Evolutionary conservation across 2,113 vertebrate genomes (phyloP), one percentile per base, ranked within the genome.

Genomic region (Oophaga pumilio): DNA sequence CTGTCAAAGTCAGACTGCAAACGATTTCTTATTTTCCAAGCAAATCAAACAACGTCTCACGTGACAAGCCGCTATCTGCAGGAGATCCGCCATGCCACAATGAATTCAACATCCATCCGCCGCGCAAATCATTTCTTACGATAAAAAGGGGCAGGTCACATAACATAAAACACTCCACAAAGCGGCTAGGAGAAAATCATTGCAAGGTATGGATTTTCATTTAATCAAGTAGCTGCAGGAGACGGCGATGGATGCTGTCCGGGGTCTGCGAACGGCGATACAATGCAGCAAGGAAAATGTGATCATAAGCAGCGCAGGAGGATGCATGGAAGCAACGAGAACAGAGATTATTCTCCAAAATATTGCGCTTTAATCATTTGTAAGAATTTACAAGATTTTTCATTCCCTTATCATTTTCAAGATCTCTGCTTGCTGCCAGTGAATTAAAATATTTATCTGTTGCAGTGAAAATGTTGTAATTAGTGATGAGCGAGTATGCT

Each of bases 141-240:
- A 56, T 73, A 59, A 84, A n/a, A 74, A 52, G 68, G 53, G 68
- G 68, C 66, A 18, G 82, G 22, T 84, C 82, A 33, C 82, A 68
- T 84, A 71, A 57, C 82, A 84, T 71, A 84, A 56, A 84, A 84
- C 68, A 57, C 52, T 59, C 82, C 62, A 13, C 66, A 84, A 84
- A 84, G 68, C 68, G 24, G 18, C 57, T 73, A 22, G 52, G 52
- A 74, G 82, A 74, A 84, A 84, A 73, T 73, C 50, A 84, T 84
- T 84, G 82, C 52, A 3, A 52, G 14, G 66, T 84, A 84, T 84
- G 68, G 82, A 84, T 84, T 74, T 84, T 53, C 68, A 59, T 84
- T 84, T 74, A 71, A 84, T 84, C 68, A 56, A 59, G 52, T 20
- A 73, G 69, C 82, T 57, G 52, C 49, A 12, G 62, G 20, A 83